Evolutionary conservation across 2,797 vertebrate genomes (phyloP), one percentile per base, ranked within the genome.

Genomic region (Alauda arvensis): DNA sequence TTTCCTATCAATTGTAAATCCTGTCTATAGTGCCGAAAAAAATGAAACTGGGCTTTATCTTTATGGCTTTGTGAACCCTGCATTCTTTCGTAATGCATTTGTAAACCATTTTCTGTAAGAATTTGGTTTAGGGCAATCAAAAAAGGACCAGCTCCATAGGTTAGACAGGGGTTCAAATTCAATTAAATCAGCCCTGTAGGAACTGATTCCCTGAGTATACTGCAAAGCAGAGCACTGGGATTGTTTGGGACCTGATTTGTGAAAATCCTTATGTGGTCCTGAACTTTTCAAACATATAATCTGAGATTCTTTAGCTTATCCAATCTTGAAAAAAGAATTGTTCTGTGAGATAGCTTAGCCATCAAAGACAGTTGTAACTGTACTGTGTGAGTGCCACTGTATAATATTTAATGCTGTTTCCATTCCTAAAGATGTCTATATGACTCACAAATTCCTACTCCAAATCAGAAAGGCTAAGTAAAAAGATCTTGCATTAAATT

Each of bases 101-200:
- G 43, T 85, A 83, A 92, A 85, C 53, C 57, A 46, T 76, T 81
- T 88, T 83, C 77, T 85, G 70, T 88, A 85, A 87, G 87, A 92
- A 81, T 72, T 63, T 90, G 67, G 91, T 94, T 94, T 92, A 91
- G 39, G 61, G 82, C 82, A 90, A 91, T 83, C 79, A 87, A 80
- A 95, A 88, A 88, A 65, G 86, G 83, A 67, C 40, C 67, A 90
- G 74, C 69, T 91, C 52, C 3, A 15, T 57, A 72, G 70, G 63
- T 69, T 87, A 90, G 60, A 81, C 49, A 83, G 74, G 83, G 23
- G 70, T 88, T 90, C 84, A 77, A 85, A 94, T 87, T 90, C 77
- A 90, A 91, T 94, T 90, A 91, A 91, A 57, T 81, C 68, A 90
- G 42, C 85, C 56, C 84, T 81, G 77, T 84, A 85, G 90, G 90